phyloP scores from a whole-genome alignment of 2,888 invertebrate genomes.

The Seira musarum region DNA sequence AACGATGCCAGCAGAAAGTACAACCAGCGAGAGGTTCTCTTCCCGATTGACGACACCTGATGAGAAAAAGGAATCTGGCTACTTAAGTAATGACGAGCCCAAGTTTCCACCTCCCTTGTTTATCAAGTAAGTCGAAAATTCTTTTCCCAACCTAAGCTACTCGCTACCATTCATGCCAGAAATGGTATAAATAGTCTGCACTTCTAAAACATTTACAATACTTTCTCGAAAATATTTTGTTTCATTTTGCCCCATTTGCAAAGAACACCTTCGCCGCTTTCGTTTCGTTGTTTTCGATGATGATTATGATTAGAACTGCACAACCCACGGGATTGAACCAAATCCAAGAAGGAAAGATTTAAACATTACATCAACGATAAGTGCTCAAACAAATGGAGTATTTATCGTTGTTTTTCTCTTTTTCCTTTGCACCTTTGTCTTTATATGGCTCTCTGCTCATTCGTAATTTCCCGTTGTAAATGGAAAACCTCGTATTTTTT shows the following conservation, averaged over 20 bases:
- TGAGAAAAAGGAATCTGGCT: slow-evolving; percentile 69
- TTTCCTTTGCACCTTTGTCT: too few species aligned
- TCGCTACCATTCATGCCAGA: too few species aligned
- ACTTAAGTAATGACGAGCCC: slow-evolving; percentile 68
- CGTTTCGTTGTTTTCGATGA: background rate
- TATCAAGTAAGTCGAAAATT: slow-evolving; percentile 65
- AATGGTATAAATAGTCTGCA: too few species aligned
- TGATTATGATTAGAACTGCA: too few species aligned
- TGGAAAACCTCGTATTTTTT: background rate
- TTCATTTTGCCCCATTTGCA: too few species aligned
- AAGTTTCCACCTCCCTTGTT: slow-evolving; percentile 66
- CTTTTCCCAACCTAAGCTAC: too few species aligned
- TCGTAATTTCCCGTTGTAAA: background rate
- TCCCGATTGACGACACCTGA: slow-evolving; percentile 69
- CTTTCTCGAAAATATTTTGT: too few species aligned
- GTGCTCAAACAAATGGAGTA: slow-evolving; percentile 12
- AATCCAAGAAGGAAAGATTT: background rate
- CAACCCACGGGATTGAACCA: too few species aligned
- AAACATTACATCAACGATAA: background rate
- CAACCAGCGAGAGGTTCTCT: slow-evolving; percentile 69
- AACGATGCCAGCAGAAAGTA: slow-evolving; percentile 66
- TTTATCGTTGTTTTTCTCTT: background rate
- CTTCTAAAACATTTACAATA: too few species aligned
- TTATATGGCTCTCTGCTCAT: background rate
- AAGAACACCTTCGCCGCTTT: too few species aligned